phyloP scores from a whole-genome alignment of 2,113 vertebrate species.

The Psophia crepitans region DNA sequence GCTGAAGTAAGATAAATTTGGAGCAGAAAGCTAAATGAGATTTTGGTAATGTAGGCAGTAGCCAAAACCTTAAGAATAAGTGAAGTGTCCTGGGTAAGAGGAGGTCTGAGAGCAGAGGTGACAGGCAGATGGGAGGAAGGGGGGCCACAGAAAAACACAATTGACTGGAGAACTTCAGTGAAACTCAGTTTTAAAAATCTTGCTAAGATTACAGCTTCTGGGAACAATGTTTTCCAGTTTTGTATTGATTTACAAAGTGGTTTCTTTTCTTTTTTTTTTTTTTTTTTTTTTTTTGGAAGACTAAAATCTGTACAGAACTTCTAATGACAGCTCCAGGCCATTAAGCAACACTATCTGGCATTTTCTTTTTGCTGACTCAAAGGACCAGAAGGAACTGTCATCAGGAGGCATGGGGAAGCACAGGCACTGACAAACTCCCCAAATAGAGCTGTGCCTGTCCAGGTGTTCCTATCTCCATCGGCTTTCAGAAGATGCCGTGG shows the following conservation, averaged over 20 bases:
- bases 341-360: neutral
- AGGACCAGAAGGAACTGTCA: neutral
- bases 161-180: neutral
- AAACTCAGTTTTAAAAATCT: neutral
- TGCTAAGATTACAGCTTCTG: neutral
- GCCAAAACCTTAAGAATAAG: neutral
- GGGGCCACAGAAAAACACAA: neutral
- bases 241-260: neutral
- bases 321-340: neutral
- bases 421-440: neutral
- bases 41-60: neutral
- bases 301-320: neutral
- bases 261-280: neutral
- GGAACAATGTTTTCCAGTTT: neutral
- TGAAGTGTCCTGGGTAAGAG: neutral
- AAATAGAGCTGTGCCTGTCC: neutral
- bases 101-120: neutral
- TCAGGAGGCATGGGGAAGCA: neutral
- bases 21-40: neutral
- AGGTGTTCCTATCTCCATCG: neutral
- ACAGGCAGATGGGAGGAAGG: neutral
- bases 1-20: neutral
- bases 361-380: neutral
- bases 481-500: neutral
- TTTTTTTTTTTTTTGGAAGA: neutral